Evolutionary conservation across 2,888 invertebrate species (phyloP), one percentile per base, ranked within the genome.

Genomic region (Volucella bombylans): DNA sequence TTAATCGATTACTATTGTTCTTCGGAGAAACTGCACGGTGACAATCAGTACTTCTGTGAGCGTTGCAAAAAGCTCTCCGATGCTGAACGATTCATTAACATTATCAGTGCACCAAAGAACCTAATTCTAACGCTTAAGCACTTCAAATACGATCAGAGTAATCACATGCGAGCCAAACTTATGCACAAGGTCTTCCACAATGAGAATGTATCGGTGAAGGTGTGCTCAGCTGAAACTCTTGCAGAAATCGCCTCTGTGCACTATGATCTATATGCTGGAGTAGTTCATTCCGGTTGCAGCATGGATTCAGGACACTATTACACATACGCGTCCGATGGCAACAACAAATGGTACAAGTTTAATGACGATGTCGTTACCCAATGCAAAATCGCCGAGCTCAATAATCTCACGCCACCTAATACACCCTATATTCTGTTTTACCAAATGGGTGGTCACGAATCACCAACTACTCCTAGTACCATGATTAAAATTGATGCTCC

Each of bases 221-320:
- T 91, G 87, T 87, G 91, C 88, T 76, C 92, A 88, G 87, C 89
- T 88, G 74, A 90, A 86, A 85, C 89, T 76, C 74, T 89, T 43
- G 89, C 89, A 73, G 91, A 91, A 86, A 88, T 89, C 10, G 89
- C 89, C 39, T 89, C 89, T 1, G 93, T 93, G 76, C 92, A 93
- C 15, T 97, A 96, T 90, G 93, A 93, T 47, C 91, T 97, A 43
- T 96, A 96, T 89, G 96, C 96, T 0, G 96, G 96, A 0, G 95
- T 97, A 0, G 95, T 97, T 0, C 97, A 97, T 91, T 94, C 95
- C 0, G 97, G 97, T 1, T 94, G 94, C 23, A 96, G 95, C 65
- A 94, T 96, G 86, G 96, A 97, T 89, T 95, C 96, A 0, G 97
- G 97, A 0, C 97, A 97, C 90, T 97, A 97, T 90, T 97, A 96